These are phyloP conservation scores for Zelostemma sp. DNA, from an alignment of 1,140 invertebrate species.

Conservation along the genomic window DNA sequence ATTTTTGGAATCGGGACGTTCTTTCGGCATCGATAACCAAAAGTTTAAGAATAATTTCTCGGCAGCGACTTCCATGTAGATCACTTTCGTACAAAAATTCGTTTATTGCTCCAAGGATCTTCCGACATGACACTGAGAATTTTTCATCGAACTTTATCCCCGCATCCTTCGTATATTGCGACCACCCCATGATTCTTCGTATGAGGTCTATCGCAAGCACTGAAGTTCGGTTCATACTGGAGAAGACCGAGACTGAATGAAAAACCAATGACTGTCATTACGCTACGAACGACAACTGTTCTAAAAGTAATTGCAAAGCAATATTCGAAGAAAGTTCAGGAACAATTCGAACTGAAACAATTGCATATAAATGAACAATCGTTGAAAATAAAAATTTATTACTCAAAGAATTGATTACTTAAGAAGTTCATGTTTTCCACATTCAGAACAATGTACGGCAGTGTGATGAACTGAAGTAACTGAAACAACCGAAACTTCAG, in stretches of 20 bases:
- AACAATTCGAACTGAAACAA: no score
- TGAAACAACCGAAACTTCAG: no score
- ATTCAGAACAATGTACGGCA: no score
- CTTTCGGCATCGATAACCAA: neutral
- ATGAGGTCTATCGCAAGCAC: constrained; percentile 50
- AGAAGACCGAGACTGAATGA: neutral
- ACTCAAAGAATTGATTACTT: no score
- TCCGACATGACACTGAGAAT: constrained; percentile 55
- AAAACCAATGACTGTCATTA: no score
- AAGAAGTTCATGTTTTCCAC: no score
- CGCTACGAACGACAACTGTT: no score
- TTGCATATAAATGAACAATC: no score
- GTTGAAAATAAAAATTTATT: no score
- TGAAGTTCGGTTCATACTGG: constrained; percentile 53
- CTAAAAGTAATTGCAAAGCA: no score
- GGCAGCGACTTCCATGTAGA: constrained; percentile 45
- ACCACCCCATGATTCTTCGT: constrained; percentile 58
- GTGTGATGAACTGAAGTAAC: no score
- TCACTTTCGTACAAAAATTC: constrained; percentile 46
- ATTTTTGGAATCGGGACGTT: neutral
- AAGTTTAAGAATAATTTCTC: constrained; percentile 3
- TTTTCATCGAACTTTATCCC: constrained; percentile 56
- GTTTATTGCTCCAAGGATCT: constrained; percentile 61
- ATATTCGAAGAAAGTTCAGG: no score
- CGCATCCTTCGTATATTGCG: constrained; percentile 55